Evolutionary conservation across 2,797 vertebrate genomes (phyloP), one percentile per base, ranked within the genome.

Genomic region (Euthynnus affinis): DNA sequence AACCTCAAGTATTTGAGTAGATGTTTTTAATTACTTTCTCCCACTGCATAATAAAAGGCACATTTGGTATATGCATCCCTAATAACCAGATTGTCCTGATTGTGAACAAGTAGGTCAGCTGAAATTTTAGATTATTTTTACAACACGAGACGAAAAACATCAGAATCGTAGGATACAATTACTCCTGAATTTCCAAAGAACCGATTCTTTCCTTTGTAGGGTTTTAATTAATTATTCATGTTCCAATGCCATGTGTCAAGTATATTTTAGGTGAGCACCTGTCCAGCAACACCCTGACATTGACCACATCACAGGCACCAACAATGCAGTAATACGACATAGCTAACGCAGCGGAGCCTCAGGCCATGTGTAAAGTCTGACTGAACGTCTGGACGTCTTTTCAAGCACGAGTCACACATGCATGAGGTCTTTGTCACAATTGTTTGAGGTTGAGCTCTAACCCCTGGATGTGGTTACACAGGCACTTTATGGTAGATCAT

Each of bases 401-500:
- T 62, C 2, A 58, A 56, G 37, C 73, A 76, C 32, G 52, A 74
- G 81, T 71, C 49, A 25, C 76, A 70, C 74, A 73, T 61, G 73
- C 69, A 48, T 52, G 37, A 68, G 66, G 40, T 74, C 66, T 84
- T 65, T 76, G 64, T 74, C 52, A 81, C 70, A 29, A 53, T 85
- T 83, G 86, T 88, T 59, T 58, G 61, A 71, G 37, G 51, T 44
- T 71, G 66, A 88, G 57, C 81, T 78, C 78, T 76, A 87, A 78
- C 66, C 77, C 58, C 68, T 85, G 37, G 59, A 67, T 73, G 72
- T 15, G 17, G 71, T 88, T 74, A 52, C 63, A 48, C 6, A 9
- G 60, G 73, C 81, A 80, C 75, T 88, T 90, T 90, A 91, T 82
- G 34, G 62, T 46, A 59, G 76, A 87, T 86, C 60, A 65, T 80